Evolutionary conservation across 2,888 invertebrate genomes (phyloP).

Genomic region (Mythimna vitellina): DNA sequence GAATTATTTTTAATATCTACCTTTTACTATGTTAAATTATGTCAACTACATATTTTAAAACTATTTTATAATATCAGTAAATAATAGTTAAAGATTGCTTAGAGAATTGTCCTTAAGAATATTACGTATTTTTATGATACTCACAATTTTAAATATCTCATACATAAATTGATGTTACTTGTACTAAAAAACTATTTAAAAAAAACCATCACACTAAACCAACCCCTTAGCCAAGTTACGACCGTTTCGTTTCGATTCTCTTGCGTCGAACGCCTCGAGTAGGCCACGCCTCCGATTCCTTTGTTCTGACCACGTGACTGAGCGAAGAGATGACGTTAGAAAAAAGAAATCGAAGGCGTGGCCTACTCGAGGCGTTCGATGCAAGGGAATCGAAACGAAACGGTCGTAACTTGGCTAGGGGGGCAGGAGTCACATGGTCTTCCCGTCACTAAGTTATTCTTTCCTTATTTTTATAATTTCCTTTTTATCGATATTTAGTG

Average conservation of each 20-base stretch:
- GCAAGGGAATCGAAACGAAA: no score
- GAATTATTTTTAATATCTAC: background rate
- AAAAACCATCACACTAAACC: background rate
- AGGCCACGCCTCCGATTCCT: no score
- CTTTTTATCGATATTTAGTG: background rate
- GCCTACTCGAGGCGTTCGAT: no score
- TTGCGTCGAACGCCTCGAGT: no score
- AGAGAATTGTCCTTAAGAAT: background rate
- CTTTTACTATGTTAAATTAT: conserved; percentile 6
- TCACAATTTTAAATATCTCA: background rate
- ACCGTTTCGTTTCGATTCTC: no score
- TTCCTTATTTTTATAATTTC: background rate
- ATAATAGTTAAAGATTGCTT: background rate
- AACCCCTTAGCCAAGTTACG: no score
- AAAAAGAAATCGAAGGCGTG: no score
- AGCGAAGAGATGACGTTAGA: no score
- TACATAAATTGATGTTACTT: background rate
- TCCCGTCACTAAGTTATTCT: background rate
- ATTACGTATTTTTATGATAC: background rate
- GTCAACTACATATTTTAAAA: background rate
- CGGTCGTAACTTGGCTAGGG: no score
- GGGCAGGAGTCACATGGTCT: background rate
- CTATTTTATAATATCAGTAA: conserved; percentile 19
- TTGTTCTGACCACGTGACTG: no score
- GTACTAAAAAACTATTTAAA: conserved; percentile 2